Conservation (phyloP, 2,797 vertebrate species). For the Uromys caudimaculatus region DNA sequence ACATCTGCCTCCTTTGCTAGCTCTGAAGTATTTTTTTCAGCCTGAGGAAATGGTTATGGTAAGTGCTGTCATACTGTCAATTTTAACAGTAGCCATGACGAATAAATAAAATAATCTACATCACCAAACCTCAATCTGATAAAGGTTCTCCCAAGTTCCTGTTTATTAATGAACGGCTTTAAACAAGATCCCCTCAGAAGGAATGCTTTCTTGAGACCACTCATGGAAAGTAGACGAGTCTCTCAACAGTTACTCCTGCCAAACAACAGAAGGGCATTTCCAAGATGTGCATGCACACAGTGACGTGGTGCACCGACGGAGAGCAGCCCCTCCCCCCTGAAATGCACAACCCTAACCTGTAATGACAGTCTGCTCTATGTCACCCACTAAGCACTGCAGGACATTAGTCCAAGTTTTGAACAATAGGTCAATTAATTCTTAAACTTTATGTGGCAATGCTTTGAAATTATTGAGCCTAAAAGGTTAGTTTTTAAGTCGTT, state of each 20-base stretch:
- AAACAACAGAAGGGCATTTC: background rate
- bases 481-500: slow-evolving; percentile 43
- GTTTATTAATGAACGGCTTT: background rate
- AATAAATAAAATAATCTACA: slow-evolving; percentile 25
- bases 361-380: background rate
- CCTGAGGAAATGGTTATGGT: slow-evolving; percentile 45
- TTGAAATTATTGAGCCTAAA: slow-evolving; percentile 61
- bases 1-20: slow-evolving; percentile 60
- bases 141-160: slow-evolving; percentile 15
- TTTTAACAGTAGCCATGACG: background rate
- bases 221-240: slow-evolving; percentile 27
- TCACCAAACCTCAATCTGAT: slow-evolving; percentile 28
- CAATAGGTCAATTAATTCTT: slow-evolving; percentile 14
- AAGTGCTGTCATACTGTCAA: background rate
- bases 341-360: background rate
- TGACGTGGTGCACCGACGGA: background rate
- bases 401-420: slow-evolving; percentile 5
- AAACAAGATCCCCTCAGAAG: slow-evolving; percentile 30
- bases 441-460: slow-evolving; percentile 44
- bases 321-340: background rate
- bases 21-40: slow-evolving; percentile 58
- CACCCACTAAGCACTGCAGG: background rate
- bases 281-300: background rate
- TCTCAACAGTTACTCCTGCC: background rate
- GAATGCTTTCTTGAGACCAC: slow-evolving; percentile 30